These are phyloP conservation scores for Pygmarrhopalites habei DNA, from an alignment of 1,140 invertebrate species.

Conservation along the genomic window DNA sequence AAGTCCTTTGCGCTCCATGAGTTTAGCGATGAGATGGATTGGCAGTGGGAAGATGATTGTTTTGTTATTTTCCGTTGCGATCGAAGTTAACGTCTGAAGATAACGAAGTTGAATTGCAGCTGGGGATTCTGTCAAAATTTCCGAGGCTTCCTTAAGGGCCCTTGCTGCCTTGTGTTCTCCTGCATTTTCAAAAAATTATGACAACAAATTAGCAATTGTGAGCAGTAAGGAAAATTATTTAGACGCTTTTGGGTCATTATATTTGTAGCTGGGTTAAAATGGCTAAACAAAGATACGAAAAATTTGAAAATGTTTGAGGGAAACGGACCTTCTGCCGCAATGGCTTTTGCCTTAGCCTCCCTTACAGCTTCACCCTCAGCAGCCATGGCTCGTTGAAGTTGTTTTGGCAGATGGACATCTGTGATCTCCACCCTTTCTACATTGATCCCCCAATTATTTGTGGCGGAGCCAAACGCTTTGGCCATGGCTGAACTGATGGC, in stretches of 20 bases:
- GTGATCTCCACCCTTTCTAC: conserved; percentile 49
- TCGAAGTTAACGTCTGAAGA: background rate
- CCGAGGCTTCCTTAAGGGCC: background rate
- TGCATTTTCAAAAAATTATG: no score
- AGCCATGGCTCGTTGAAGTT: conserved; percentile 55
- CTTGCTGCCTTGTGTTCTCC: no score
- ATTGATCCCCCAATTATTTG: conserved; percentile 53
- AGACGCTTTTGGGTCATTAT: no score
- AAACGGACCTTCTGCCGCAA: conserved; percentile 53
- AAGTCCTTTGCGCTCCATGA: no score
- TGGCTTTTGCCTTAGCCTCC: conserved; percentile 52
- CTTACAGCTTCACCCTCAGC: conserved; percentile 53
- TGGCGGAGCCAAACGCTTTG: conserved; percentile 47
- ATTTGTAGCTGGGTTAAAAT: no score
- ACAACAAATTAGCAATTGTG: no score
- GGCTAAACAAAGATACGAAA: no score
- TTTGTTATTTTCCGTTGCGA: background rate
- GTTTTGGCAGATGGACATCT: conserved; percentile 53
- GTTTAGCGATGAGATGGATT: no score
- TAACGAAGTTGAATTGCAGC: background rate
- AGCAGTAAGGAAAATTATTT: no score
- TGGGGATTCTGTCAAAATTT: background rate
- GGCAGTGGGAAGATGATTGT: background rate
- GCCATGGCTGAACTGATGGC: conserved; percentile 39
- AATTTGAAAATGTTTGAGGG: no score